These are phyloP conservation scores for Collichthys lucidus DNA, from an alignment of 2,113 vertebrate genomes.

Conservation along the genomic window DNA sequence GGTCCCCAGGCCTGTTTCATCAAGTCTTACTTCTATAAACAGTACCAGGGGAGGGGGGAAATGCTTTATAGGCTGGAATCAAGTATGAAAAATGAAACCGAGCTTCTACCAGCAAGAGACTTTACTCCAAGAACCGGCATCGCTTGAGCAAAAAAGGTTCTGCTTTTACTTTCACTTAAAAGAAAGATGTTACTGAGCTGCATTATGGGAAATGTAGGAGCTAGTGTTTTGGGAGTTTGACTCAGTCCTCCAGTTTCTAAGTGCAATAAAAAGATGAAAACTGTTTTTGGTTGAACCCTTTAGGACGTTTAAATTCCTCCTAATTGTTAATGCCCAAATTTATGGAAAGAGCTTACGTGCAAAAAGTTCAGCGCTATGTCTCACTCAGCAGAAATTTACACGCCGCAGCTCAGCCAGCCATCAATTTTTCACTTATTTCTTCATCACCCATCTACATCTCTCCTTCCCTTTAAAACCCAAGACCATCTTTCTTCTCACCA, in stretches of 20 bases:
- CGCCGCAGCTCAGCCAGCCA: too few species aligned
- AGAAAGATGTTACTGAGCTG: neutral
- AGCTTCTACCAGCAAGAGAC: neutral
- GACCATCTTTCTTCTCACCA: slow-evolving; percentile 9
- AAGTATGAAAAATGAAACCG: neutral
- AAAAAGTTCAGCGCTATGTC: neutral
- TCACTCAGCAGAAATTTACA: too few species aligned
- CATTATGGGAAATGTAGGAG: slow-evolving; percentile 3
- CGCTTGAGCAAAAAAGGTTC: neutral
- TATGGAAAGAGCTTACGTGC: neutral
- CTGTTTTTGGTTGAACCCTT: neutral
- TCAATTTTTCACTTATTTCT: neutral
- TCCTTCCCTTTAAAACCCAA: neutral
- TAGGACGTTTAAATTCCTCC: neutral
- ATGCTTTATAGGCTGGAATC: neutral
- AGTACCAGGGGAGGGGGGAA: neutral
- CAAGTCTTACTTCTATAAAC: slow-evolving; percentile 27
- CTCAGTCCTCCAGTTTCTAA: too few species aligned
- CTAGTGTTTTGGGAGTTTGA: neutral
- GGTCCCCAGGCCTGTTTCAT: neutral
- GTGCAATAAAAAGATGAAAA: neutral
- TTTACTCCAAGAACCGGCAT: too few species aligned
- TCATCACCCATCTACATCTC: neutral
- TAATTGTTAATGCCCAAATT: neutral
- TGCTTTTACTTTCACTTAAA: neutral